Evolutionary conservation across 2,888 invertebrate genomes (phyloP), one percentile per base, ranked within the genome.

Genomic region (Tanypteryx hageni): DNA sequence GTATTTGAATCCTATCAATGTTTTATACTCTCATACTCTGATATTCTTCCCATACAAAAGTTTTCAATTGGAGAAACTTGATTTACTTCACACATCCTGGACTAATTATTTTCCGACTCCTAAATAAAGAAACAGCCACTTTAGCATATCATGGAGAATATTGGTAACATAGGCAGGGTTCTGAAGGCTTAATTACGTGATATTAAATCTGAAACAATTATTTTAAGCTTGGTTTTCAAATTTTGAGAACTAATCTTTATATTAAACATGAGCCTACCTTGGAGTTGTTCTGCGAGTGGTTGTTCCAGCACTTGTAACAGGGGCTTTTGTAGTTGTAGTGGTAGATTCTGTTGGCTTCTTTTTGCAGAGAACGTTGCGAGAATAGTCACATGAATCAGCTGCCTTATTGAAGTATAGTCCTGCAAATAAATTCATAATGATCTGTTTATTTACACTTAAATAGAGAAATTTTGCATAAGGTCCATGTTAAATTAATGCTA

Each of bases 331-430:
- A 0, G 95, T 95, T 0, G 96, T 95, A 64, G 96, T 95, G 31
- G 95, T 94, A 83, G 95, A 95, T 59, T 92, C 92, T 93, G 96
- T 95, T 57, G 96, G 95, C 94, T 96, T 97, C 94, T 97, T 98
- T 89, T 93, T 93, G 95, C 98, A 98, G 58, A 97, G 96, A 0
- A 98, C 98, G 94, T 99, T 98, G 94, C 98, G 97, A 0, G 98
- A 97, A 94, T 98, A 99, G 95, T 99, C 99, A 94, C 99, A 99
- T 0, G 98, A 98, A 95, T 98, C 98, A 0, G 98, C 98, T 0
- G 97, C 97, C 94, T 98, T 98, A 95, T 98, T 99, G 95, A 99
- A 99, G 94, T 97, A 98, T 14, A 99, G 95, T 57, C 98, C 98
- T 97, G 95, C 14, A 94, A 94, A 93, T 93, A 85, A 31, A 92